Evolutionary conservation across 2,797 vertebrate genomes (phyloP).

Genomic region (Characodon lateralis): DNA sequence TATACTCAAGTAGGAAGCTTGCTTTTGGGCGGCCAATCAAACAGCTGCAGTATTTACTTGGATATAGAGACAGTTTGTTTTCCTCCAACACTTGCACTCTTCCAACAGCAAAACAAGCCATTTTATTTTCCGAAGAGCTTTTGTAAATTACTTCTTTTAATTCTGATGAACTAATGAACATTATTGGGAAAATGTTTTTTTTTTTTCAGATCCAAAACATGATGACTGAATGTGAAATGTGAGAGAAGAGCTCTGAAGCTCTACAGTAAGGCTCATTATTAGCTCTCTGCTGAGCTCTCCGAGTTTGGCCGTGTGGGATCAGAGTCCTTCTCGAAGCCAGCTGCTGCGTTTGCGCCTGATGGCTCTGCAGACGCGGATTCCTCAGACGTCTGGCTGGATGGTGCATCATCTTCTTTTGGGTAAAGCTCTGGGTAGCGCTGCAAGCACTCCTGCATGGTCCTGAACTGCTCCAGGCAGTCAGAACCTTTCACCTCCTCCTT

Average conservation of each 20-base stretch:
- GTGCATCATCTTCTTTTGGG: constrained; percentile 84
- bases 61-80: neutral
- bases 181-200: neutral
- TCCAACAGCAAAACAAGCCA: neutral
- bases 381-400: constrained; percentile 49
- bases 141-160: neutral
- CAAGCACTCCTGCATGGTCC: constrained; percentile 93
- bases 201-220: neutral
- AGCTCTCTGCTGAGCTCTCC: constrained; percentile 59
- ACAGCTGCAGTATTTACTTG: neutral
- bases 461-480: constrained; percentile 91
- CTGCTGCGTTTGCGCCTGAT: constrained; percentile 22
- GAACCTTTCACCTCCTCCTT: constrained; percentile 91
- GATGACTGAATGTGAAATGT: constrained; percentile 1
- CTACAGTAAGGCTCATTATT: constrained; percentile 16
- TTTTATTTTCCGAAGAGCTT: neutral
- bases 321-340: constrained; percentile 44
- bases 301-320: constrained; percentile 32
- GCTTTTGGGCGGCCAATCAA: neutral
- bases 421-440: constrained; percentile 93
- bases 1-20: neutral
- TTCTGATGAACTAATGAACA: constrained; percentile 1
- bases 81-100: neutral
- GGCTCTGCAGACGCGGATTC: constrained; percentile 44
- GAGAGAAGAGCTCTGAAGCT: neutral